Evolutionary conservation across 1,140 invertebrate species (phyloP).

Genomic region (Heliothis subflexa): DNA sequence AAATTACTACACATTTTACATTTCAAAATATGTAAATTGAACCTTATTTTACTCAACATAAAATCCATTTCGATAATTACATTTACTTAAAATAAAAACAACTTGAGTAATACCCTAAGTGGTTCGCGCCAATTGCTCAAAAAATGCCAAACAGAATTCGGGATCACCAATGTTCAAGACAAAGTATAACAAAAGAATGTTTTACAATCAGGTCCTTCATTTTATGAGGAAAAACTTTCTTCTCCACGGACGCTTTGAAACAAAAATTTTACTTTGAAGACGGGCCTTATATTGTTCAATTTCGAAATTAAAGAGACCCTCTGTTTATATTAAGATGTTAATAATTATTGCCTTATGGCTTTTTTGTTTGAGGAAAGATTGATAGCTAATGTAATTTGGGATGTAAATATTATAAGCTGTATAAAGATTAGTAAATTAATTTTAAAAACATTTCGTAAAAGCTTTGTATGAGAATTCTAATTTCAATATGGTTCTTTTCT

Average conservation of each 20-base stretch:
- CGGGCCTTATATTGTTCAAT: conserved; percentile 13
- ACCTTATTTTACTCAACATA: neutral
- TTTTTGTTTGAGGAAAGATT: neutral
- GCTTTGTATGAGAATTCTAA: neutral
- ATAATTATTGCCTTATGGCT: conserved; percentile 3
- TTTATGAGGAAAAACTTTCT: conserved; percentile 21
- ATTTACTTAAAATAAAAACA: no score
- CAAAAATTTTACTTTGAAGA: conserved; percentile 27
- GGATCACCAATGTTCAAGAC: conserved; percentile 1
- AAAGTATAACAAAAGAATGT: conserved; percentile 23
- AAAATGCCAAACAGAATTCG: neutral
- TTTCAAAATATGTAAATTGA: neutral
- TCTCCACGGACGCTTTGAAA: conserved; percentile 25
- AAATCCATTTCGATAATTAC: no score
- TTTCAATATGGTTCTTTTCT: neutral
- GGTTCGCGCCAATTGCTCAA: neutral
- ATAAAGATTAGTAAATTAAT: neutral
- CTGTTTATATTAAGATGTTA: conserved; percentile 28
- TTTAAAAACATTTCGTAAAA: neutral
- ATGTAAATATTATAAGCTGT: neutral
- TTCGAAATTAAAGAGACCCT: conserved; percentile 25
- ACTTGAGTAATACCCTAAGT: no score
- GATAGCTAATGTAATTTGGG: neutral
- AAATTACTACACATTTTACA: neutral
- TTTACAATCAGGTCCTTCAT: neutral